Evolutionary conservation across 2,888 invertebrate species (phyloP).

Genomic region (Nymphalis c-album): DNA sequence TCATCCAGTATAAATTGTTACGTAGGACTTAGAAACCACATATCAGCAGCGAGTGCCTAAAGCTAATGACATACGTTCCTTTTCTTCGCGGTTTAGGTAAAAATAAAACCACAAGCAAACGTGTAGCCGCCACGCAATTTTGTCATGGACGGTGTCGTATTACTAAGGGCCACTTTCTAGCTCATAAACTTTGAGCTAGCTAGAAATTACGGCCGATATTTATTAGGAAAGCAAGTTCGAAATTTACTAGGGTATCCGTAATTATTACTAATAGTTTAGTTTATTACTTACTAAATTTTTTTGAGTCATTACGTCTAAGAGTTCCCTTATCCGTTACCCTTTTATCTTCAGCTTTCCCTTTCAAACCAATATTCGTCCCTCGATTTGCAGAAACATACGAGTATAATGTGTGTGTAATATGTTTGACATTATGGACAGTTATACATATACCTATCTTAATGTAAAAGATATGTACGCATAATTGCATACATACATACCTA

Average conservation of each 20-base stretch:
- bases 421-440: too few species aligned
- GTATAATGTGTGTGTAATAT: too few species aligned
- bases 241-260: neutral
- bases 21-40: slow-evolving; percentile 53
- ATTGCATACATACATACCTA: too few species aligned
- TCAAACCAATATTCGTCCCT: too few species aligned
- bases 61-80: slow-evolving; percentile 57
- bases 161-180: slow-evolving; percentile 34
- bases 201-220: slow-evolving; percentile 11
- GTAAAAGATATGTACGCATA: too few species aligned
- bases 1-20: slow-evolving; percentile 19
- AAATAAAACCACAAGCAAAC: slow-evolving; percentile 55
- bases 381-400: too few species aligned
- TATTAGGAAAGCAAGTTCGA: slow-evolving; percentile 9
- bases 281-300: too few species aligned
- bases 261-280: neutral
- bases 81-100: slow-evolving; percentile 59
- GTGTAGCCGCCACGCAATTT: slow-evolving; percentile 50
- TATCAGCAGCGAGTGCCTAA: slow-evolving; percentile 61
- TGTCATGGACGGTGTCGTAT: slow-evolving; percentile 40
- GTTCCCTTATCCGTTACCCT: too few species aligned
- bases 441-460: too few species aligned
- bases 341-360: too few species aligned
- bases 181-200: slow-evolving; percentile 26
- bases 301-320: too few species aligned